phyloP scores from a whole-genome alignment of 2,113 vertebrate genomes.

The Crotophaga sulcirostris region DNA sequence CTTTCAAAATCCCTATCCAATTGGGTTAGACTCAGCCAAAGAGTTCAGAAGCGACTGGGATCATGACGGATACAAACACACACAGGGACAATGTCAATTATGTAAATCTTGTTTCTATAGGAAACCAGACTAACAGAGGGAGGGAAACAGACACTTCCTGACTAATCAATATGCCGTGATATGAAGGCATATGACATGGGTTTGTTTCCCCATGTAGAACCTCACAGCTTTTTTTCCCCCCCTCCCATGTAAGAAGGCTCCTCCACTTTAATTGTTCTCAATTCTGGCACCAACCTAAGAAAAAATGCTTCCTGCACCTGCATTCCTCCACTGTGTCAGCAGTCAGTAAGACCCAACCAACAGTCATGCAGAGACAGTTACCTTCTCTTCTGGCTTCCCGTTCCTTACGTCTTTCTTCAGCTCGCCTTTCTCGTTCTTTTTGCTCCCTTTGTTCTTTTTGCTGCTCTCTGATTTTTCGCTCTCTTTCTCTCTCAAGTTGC shows the following conservation, averaged over 20 bases:
- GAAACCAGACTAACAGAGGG: neutral
- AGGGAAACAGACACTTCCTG: neutral
- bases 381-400: constrained; percentile 88
- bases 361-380: neutral
- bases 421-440: constrained; percentile 89
- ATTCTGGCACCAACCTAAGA: neutral
- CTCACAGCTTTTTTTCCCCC: neutral
- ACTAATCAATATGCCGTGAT: neutral
- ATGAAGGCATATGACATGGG: neutral
- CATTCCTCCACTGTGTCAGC: neutral
- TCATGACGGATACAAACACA: neutral
- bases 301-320: neutral
- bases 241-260: fast-evolving
- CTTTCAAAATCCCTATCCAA: neutral
- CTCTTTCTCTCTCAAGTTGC: constrained; percentile 91
- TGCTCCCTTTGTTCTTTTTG: constrained; percentile 93
- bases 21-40: neutral
- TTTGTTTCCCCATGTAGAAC: neutral
- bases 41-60: neutral
- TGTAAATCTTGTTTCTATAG: neutral
- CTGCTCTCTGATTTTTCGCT: constrained; percentile 90
- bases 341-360: neutral
- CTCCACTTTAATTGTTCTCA: fast-evolving
- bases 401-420: constrained; percentile 89
- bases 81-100: neutral